A percentile compares a stretch with the other conserved stretches of the same genome.
Evolutionary conservation across 1,140 invertebrate species (phyloP).

Genomic region (Papilio helenus): DNA sequence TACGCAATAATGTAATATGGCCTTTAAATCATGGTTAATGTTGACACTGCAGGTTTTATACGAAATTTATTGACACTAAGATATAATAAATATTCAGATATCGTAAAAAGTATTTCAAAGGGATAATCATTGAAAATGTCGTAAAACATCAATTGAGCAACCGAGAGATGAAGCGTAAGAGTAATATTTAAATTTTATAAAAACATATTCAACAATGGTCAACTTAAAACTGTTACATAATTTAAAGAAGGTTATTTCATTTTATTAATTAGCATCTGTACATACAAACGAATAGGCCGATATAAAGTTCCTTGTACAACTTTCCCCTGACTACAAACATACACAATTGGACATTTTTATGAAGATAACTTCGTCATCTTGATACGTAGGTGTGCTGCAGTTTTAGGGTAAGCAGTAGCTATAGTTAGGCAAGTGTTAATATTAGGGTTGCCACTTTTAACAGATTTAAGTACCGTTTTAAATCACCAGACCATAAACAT

Average conservation of each 20-base stretch:
- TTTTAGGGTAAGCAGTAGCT: background rate
- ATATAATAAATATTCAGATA: conserved; percentile 28
- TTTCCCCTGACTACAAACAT: no score
- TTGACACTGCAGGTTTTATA: conserved; percentile 20
- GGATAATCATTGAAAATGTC: conserved; percentile 17
- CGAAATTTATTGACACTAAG: conserved; percentile 18
- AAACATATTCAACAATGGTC: no score
- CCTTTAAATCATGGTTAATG: conserved; percentile 27
- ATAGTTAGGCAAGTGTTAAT: background rate
- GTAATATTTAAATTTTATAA: background rate
- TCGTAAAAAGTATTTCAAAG: conserved; percentile 17
- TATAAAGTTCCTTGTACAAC: no score
- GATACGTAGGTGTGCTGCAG: background rate
- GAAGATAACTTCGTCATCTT: no score
- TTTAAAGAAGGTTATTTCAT: no score
- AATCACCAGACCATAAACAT: conserved; percentile 25
- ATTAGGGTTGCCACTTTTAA: conserved; percentile 19
- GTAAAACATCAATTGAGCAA: background rate
- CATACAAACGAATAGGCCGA: no score
- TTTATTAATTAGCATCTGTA: no score
- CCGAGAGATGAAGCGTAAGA: background rate
- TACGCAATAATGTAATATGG: conserved; percentile 10
- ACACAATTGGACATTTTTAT: no score
- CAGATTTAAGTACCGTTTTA: conserved; percentile 4
- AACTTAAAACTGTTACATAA: no score